Conservation (phyloP, 2,113 vertebrate genomes). For the Desmodus rotundus region DNA sequence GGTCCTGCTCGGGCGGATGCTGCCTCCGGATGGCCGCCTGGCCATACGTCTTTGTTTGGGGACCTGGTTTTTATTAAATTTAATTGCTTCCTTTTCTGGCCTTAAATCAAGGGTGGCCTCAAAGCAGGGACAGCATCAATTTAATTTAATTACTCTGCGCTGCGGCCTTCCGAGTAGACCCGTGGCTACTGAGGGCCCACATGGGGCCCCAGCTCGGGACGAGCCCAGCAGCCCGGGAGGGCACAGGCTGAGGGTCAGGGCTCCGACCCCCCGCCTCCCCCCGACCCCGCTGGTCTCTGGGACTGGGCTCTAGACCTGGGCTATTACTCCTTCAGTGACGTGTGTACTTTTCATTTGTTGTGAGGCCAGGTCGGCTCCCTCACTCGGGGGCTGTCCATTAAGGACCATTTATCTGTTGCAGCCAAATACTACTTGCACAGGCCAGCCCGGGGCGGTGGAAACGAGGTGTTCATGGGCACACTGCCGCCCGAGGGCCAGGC, state of each 20-base stretch:
- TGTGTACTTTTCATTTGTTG: conserved; percentile 39
- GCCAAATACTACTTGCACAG: neutral
- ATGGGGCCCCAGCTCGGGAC: neutral
- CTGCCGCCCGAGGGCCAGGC: neutral
- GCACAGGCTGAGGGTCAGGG: neutral
- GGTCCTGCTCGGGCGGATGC: conserved; percentile 26
- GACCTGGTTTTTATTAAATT: conserved; percentile 77
- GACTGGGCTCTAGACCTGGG: fast-evolving
- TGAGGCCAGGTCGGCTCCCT: neutral
- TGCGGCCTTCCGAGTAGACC: conserved; percentile 40
- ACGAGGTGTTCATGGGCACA: fast-evolving
- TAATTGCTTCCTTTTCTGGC: conserved; percentile 77
- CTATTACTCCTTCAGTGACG: neutral
- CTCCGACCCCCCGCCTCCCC: neutral
- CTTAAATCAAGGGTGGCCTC: conserved; percentile 78
- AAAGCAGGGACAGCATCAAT: conserved; percentile 72
- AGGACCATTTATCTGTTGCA: neutral
- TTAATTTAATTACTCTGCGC: conserved; percentile 73
- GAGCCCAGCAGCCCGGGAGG: neutral
- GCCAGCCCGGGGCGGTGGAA: neutral
- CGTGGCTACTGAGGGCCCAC: conserved; percentile 58
- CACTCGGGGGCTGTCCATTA: conserved; percentile 46
- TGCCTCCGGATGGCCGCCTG: conserved; percentile 32
- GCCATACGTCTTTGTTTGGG: conserved; percentile 65
- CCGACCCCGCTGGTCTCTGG: neutral